phyloP scores from a whole-genome alignment of 2,888 invertebrate species.

The Teleiodes luculella region DNA sequence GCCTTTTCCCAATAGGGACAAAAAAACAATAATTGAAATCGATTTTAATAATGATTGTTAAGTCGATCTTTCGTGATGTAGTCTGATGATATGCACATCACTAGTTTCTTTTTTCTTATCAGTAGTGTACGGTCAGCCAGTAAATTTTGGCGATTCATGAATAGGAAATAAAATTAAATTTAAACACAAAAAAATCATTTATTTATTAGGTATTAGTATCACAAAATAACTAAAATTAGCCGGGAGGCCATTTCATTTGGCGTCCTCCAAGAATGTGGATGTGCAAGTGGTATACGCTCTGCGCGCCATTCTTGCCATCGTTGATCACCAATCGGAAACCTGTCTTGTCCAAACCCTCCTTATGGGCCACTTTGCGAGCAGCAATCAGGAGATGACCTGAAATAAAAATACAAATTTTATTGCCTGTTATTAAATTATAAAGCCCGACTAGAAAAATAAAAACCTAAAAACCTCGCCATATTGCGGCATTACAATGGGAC shows the following conservation, averaged over 20 bases:
- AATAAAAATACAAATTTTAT: too few species aligned
- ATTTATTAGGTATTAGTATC: neutral
- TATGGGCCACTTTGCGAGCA: slow-evolving; percentile 89
- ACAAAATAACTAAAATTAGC: slow-evolving; percentile 61
- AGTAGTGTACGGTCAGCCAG: too few species aligned
- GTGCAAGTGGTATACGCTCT: slow-evolving; percentile 97
- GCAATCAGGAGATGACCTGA: slow-evolving; percentile 88
- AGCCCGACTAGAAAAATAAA: too few species aligned
- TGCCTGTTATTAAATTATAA: too few species aligned
- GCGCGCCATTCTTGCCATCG: slow-evolving; percentile 94
- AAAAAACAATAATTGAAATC: too few species aligned
- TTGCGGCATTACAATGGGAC: neutral
- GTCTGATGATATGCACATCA: too few species aligned
- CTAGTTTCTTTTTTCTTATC: too few species aligned
- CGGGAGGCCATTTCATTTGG: slow-evolving; percentile 97
- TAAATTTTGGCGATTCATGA: too few species aligned
- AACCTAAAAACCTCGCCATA: too few species aligned
- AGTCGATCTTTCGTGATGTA: too few species aligned
- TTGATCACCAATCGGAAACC: slow-evolving; percentile 96
- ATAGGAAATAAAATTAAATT: neutral
- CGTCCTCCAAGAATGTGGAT: slow-evolving; percentile 95
- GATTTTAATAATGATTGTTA: too few species aligned
- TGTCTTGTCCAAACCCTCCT: slow-evolving; percentile 82
- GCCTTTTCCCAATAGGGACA: too few species aligned
- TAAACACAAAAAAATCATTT: neutral